Evolutionary conservation across 2,888 invertebrate species (phyloP).

Genomic region (Incurvaria masculella): DNA sequence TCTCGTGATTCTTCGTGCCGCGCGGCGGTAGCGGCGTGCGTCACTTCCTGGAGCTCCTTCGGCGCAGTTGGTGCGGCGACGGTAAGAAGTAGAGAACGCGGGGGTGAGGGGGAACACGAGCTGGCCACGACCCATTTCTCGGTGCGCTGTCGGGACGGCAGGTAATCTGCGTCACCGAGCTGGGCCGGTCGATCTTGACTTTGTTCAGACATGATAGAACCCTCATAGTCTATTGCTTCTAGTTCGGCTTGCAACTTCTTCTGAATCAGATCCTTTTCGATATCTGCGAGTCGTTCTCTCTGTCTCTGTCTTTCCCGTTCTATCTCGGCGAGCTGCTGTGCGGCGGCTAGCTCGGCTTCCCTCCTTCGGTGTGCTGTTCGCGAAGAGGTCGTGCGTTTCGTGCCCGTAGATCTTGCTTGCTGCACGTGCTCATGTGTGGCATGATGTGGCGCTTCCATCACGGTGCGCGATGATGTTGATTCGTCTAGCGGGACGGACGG

Average conservation of each 20-base stretch:
- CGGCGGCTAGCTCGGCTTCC: neutral
- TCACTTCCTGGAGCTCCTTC: neutral
- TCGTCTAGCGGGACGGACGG: too few species aligned
- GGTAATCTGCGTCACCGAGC: neutral
- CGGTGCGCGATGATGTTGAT: too few species aligned
- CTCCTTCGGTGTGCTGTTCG: too few species aligned
- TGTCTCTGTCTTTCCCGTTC: neutral
- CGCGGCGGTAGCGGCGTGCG: neutral
- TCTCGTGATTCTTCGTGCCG: too few species aligned
- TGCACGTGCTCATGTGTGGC: too few species aligned
- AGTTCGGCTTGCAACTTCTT: neutral
- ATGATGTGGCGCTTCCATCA: too few species aligned
- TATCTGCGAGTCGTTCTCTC: neutral
- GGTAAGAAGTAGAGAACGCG: too few species aligned
- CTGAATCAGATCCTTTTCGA: neutral
- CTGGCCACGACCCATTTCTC: neutral
- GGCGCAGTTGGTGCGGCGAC: conserved; percentile 1
- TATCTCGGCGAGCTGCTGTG: neutral
- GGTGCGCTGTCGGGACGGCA: neutral
- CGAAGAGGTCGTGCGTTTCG: too few species aligned
- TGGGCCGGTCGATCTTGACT: neutral
- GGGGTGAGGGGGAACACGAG: conserved; percentile 4
- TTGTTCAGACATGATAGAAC: too few species aligned
- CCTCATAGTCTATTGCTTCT: neutral
- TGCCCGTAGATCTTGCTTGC: too few species aligned